Evolutionary conservation across 2,113 vertebrate genomes (phyloP), one percentile per base, ranked within the genome.

Genomic region (Mastomys coucha): DNA sequence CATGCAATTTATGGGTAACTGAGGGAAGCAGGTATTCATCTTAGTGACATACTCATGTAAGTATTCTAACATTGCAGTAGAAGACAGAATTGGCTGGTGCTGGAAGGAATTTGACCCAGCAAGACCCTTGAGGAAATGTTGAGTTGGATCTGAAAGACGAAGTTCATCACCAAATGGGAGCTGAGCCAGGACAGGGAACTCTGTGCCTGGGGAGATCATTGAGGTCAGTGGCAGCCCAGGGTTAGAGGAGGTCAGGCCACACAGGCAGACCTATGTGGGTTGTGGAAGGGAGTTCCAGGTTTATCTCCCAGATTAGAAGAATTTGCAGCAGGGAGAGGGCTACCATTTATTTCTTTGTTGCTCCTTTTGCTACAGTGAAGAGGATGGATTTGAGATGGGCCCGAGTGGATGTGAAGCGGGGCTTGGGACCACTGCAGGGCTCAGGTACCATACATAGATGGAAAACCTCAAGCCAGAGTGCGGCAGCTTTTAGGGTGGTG

Each of bases 351-450:
- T 22, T 49, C 51, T 13, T 19, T 28, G 1, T 53, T 26, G 7
- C 26, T 53, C 13, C 10, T 33, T 17, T 39, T 65, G 33, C 73
- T 60, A 13, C 2, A 33, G 26, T n/a, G 20, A 14, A 17, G 11
- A 49, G 53, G 14, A 36, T 16, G 26, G 85, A 22, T 70, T 63
- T 53, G 84, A 53, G n/a, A 16, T n/a, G 39, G 63, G 24, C 49
- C 16, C 6, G 45, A 5, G 58, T 72, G 16, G 33, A 1, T 13
- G 19, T n/a, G 42, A 80, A 45, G 0, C 0, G 0, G 24, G 49
- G 51, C 24, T 1, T 58, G 33, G 20, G 91, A 19, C 17, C 39
- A 2, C 4, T 26, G 33, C n/a, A 2, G 33, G 16, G 33, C 20
- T 56, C 67, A 2, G 24, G 73, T 20, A 26, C n/a, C 39, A 33